Evolutionary conservation across 2,113 vertebrate genomes (phyloP), one percentile per base, ranked within the genome.

Genomic region (Eupsittula cactorum): DNA sequence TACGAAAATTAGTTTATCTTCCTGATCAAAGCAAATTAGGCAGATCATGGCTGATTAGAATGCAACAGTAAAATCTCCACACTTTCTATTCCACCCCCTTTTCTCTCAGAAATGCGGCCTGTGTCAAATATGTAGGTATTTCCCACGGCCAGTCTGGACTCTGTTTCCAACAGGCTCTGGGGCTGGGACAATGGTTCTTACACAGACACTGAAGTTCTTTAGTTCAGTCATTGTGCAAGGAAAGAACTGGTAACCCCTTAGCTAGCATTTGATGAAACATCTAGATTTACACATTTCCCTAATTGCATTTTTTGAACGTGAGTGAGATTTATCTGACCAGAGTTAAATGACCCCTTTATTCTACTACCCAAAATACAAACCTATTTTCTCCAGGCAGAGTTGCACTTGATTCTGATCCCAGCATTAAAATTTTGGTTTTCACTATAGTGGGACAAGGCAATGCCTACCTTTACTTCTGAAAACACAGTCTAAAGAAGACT

Each of bases 101-200:
- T 98, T 98, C 98, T 98, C 96, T 98, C 97, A 97, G 97, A 98
- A 98, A 98, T 90, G 95, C 95, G 97, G 97, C 96, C 97, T 98
- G 98, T 98, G 98, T 98, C 98, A 98, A 98, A 98, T 98, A 98
- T 95, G 98, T 98, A 98, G 98, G 97, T 98, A 98, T 98, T 98
- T 98, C 98, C 98, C 98, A 98, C 98, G 98, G 98, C 98, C 98
- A 94, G 96, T 92, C 97, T 95, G 88, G 97, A 98, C 98, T 98
- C 96, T 92, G 97, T 98, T 98, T 98, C 98, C 98, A 98, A 95
- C 97, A 10, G 96, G 97, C 97, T 96, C 97, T 97, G 96, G 68
- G 62, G 96, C 95, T 93, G 92, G 97, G 98, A 98, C 98, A 98
- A 98, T 98, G 97, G 98, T 98, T 97, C 98, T 98, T 98, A 98